Conservation (phyloP, 2,113 vertebrate genomes). For the Zeus faber region DNA sequence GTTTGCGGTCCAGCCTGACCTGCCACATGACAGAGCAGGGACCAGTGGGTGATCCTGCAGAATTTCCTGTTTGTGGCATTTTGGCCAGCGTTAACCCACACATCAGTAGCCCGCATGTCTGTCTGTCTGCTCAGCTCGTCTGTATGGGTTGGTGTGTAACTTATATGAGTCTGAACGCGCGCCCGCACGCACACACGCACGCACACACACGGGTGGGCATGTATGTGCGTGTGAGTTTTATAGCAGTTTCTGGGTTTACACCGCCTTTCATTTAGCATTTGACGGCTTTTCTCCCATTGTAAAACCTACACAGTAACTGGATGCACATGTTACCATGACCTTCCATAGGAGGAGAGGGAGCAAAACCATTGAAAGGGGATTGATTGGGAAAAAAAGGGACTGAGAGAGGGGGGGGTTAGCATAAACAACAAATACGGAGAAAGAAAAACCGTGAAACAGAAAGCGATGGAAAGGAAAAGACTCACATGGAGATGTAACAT, state of each 20-base stretch:
- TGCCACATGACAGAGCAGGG: constrained; percentile 39
- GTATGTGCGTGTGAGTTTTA: constrained; percentile 41
- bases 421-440: too few species aligned
- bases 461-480: too few species aligned
- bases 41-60: constrained; percentile 49
- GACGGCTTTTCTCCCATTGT: constrained; percentile 37
- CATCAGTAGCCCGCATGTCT: constrained; percentile 26
- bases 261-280: constrained; percentile 50
- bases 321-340: constrained; percentile 42
- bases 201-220: neutral
- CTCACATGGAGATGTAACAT: constrained; percentile 9
- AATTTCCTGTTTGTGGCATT: constrained; percentile 58
- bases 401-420: too few species aligned
- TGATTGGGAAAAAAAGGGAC: too few species aligned
- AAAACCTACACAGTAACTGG: constrained; percentile 52
- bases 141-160: constrained; percentile 9
- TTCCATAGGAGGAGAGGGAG: constrained; percentile 22
- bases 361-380: too few species aligned
- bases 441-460: too few species aligned
- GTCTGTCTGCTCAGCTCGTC: constrained; percentile 9
- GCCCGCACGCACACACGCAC: neutral
- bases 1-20: constrained; percentile 37
- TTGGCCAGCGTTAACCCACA: constrained; percentile 18
- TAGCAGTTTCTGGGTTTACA: constrained; percentile 42
- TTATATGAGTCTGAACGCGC: constrained; percentile 6